Evolutionary conservation across 2,888 invertebrate genomes (phyloP), one percentile per base, ranked within the genome.

Genomic region (Boloria euphrosyne): DNA sequence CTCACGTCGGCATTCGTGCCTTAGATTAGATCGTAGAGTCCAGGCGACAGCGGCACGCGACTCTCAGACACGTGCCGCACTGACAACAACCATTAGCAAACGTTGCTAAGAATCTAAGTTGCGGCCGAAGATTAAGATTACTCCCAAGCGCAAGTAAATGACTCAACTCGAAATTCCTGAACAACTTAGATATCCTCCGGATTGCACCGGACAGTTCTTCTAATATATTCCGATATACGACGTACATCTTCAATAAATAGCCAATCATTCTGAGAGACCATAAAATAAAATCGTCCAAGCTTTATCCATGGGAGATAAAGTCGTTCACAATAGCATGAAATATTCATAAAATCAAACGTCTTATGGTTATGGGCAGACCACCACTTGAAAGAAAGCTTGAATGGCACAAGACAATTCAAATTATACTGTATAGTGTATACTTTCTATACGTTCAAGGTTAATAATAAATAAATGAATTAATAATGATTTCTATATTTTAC

Each of bases 241-340:
- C 62, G 55, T 66, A 67, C 65, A 62, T 57, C 46, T 22, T 57
- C 57, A 68, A 65, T 67, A 71, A 70, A 72, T 72, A 71, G 68
- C 61, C 68, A 73, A 73, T 72, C 69, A 65, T 68, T 69, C 62
- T 65, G 62, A 31, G 57, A 53, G 59, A 64, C 70, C 67, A 71
- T 73, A 73, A 82, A 83, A 84, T 66, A 68, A 66, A 71, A 65
- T 66, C 63, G 79, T 66, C 66, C 78, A 81, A 83, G 87, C 87
- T 85, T 84, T 87, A 88, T 85, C 60, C 65, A 54, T 71, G 74
- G 57, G 68, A 80, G 80, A 87, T 86, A 84, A 87, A 89, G 87
- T 83, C 78, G 84, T 89, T 86, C 86, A 85, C 88, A 87, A 88
- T 87, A 84, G 84, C 82, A 89, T 89, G 86, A 89, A 89, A 89